Evolutionary conservation across 2,113 vertebrate species (phyloP).

Genomic region (Nerophis ophidion): DNA sequence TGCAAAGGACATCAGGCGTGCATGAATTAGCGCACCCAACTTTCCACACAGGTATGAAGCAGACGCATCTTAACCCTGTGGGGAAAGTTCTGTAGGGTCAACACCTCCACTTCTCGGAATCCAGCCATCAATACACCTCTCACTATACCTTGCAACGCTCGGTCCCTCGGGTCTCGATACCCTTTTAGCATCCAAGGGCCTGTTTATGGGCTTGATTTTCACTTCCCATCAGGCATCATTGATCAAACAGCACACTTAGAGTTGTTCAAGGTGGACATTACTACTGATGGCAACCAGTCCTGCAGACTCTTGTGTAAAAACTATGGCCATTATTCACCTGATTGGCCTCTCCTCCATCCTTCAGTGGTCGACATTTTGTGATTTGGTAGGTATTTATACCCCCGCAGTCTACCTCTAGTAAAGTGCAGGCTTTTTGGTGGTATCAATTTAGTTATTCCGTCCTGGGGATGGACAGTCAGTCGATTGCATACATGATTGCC

Average conservation of each 20-base stretch:
- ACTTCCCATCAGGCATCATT: constrained; percentile 70
- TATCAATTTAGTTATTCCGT: constrained; percentile 67
- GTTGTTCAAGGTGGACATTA: constrained; percentile 74
- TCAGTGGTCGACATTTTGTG: constrained; percentile 67
- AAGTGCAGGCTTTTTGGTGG: constrained; percentile 66
- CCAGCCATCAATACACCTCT: constrained; percentile 60
- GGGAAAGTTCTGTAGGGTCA: constrained; percentile 52
- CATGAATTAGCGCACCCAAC: constrained; percentile 1
- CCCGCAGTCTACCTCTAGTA: constrained; percentile 51
- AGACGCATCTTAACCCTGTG: constrained; percentile 17
- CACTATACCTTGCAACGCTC: constrained; percentile 56
- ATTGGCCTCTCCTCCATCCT: constrained; percentile 71
- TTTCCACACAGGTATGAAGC: constrained; percentile 8
- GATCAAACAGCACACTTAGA: constrained; percentile 71
- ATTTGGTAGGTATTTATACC: constrained; percentile 75
- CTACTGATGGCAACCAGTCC: constrained; percentile 67
- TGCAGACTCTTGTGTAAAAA: constrained; percentile 59
- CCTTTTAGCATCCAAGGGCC: constrained; percentile 72
- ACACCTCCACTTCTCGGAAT: constrained; percentile 64
- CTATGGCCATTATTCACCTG: constrained; percentile 71
- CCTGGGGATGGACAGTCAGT: constrained; percentile 37
- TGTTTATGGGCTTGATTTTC: constrained; percentile 72
- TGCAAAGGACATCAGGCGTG: constrained; percentile 5
- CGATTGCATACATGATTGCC: constrained; percentile 44
- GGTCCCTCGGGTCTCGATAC: constrained; percentile 61